Evolutionary conservation across 2,797 vertebrate species (phyloP), one percentile per base, ranked within the genome.

Genomic region (Myripristis murdjan): DNA sequence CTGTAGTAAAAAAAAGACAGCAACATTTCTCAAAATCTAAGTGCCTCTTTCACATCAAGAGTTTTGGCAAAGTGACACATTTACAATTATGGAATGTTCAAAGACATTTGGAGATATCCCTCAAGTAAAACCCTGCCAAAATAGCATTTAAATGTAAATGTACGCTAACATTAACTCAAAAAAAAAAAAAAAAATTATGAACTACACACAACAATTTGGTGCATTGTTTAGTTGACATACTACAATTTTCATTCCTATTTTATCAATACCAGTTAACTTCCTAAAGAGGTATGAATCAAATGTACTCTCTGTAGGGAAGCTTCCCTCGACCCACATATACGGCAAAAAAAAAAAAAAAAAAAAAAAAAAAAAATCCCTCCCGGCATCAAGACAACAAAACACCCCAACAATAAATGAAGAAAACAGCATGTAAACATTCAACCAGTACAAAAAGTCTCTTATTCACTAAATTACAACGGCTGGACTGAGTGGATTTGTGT

Each of bases 391-490:
- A 87, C 54, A 79, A 70, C 61, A 22, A 47, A 77, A 68, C 67
- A 70, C 58, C 60, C 62, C 64, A 70, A 78, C 44, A 68, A 84
- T 43, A 81, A 72, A 82, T 68, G 20, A 85, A 79, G 7, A 31
- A 31, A 90, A 86, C 10, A 66, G 11, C 67, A 74, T 83, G 90
- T 91, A 91, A 94, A 93, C 91, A 84, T 83, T 80, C 52, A 82
- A 75, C 15, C 68, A 70, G 54, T 73, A 73, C 7, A 65, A 78
- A 46, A 55, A 41, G 31, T 41, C 58, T 68, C 5, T 37, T 5
- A 2, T 28, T 28, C 6, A 69, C 46, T 77, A 60, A 80, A 49
- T 62, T 57, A 70, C 51, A 82, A 62, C 62, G 84, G 73, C 73
- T 83, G 68, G 70, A 80, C 61, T 77, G 44, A 84, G 56, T 60